Conservation (phyloP, 2,797 vertebrate genomes). For the Sebastes kiyomatsui region DNA sequence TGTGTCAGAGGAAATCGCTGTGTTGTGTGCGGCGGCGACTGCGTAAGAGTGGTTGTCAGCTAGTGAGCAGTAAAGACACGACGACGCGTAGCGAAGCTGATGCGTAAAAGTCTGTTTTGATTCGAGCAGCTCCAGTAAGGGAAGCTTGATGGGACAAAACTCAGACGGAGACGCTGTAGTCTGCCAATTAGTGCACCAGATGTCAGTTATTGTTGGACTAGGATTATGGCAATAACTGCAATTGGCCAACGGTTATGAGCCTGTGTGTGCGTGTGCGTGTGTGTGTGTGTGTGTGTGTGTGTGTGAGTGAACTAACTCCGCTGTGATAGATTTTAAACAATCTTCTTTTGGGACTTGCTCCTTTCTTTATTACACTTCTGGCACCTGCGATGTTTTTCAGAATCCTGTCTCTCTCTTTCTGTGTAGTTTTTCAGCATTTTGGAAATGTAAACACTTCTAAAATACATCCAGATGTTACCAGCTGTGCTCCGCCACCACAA, state of each 20-base stretch:
- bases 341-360: constrained; percentile 76
- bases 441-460: constrained; percentile 87
- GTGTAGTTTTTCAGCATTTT: constrained; percentile 82
- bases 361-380: constrained; percentile 82
- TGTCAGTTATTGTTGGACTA: constrained; percentile 80
- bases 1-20: constrained; percentile 40
- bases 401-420: constrained; percentile 65
- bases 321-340: constrained; percentile 80
- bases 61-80: constrained; percentile 50
- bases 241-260: constrained; percentile 63
- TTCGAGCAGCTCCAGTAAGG: constrained; percentile 51
- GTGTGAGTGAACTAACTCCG: constrained; percentile 47
- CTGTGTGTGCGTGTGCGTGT: constrained; percentile 28
- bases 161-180: constrained; percentile 54
- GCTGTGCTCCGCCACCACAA: constrained; percentile 80
- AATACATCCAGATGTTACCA: constrained; percentile 89
- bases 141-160: constrained; percentile 70
- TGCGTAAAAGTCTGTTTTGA: constrained; percentile 54
- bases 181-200: constrained; percentile 72
- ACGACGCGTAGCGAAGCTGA: constrained; percentile 36
- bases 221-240: constrained; percentile 73
- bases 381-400: constrained; percentile 86
- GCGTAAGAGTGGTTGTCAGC: constrained; percentile 74
- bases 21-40: constrained; percentile 42
- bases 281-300: constrained; percentile 45